Conservation (phyloP, 2,797 vertebrate species). For the Megaceryle alcyon region DNA sequence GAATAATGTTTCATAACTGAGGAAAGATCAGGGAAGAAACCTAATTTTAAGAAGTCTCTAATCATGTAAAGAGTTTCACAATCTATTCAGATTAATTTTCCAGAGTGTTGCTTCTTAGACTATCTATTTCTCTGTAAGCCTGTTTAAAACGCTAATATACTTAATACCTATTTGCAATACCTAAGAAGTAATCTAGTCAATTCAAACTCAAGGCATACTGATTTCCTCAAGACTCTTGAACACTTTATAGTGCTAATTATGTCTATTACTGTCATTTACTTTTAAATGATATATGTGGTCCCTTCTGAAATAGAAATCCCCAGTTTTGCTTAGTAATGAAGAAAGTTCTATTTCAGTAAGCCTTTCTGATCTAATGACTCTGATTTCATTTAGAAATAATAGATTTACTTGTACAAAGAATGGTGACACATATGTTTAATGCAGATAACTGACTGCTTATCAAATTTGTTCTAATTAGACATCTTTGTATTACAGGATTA, state of each 20-base stretch:
- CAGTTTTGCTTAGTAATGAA: slow-evolving; percentile 82
- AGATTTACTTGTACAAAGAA: slow-evolving; percentile 74
- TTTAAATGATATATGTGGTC: slow-evolving; percentile 74
- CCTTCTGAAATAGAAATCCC: slow-evolving; percentile 75
- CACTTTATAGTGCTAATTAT: slow-evolving; percentile 87
- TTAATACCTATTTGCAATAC: slow-evolving; percentile 80
- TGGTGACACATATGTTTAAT: slow-evolving; percentile 86
- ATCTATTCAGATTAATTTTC: slow-evolving; percentile 55
- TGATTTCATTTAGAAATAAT: slow-evolving; percentile 84
- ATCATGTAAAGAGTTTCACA: slow-evolving; percentile 44
- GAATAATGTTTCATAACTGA: background rate
- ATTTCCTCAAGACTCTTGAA: slow-evolving; percentile 82
- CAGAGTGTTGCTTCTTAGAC: slow-evolving; percentile 57
- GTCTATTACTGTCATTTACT: slow-evolving; percentile 84
- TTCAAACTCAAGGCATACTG: slow-evolving; percentile 79
- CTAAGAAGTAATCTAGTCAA: slow-evolving; percentile 78
- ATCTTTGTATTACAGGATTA: slow-evolving; percentile 68
- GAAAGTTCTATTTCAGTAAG: slow-evolving; percentile 82
- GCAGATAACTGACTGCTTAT: slow-evolving; percentile 87
- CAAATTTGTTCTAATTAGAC: slow-evolving; percentile 83
- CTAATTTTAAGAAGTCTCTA: slow-evolving; percentile 31
- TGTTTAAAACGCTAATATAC: slow-evolving; percentile 76
- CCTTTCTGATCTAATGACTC: slow-evolving; percentile 76
- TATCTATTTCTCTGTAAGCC: slow-evolving; percentile 67
- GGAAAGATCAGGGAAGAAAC: background rate